phyloP scores from a whole-genome alignment of 2,888 invertebrate genomes.

The Strigamia crassipes region DNA sequence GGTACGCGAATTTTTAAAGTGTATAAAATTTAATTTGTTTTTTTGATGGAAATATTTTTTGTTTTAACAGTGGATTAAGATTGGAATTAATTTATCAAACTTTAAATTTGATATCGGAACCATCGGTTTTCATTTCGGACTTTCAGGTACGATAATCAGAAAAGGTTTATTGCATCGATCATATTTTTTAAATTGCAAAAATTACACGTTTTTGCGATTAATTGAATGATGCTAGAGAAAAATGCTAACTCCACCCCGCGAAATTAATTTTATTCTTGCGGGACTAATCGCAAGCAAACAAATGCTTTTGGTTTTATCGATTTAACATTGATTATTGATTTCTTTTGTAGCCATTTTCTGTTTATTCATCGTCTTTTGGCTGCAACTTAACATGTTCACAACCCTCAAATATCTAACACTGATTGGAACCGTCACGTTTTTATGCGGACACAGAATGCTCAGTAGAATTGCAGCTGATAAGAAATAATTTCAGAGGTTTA shows the following conservation, averaged over 20 bases:
- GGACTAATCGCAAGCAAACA: conserved; percentile 6
- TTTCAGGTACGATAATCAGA: conserved; percentile 69
- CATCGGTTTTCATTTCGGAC: conserved; percentile 85
- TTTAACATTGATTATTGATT: no score
- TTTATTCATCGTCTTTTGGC: conserved; percentile 90
- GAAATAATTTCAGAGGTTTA: conserved; percentile 45
- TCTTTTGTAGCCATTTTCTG: conserved; percentile 74
- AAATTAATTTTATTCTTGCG: neutral
- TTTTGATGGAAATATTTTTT: conserved; percentile 46
- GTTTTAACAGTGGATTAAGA: conserved; percentile 72
- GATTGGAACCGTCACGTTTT: conserved; percentile 85
- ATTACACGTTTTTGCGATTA: neutral
- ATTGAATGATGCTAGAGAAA: neutral
- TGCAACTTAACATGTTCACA: conserved; percentile 92
- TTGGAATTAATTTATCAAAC: conserved; percentile 84
- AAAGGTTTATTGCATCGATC: neutral
- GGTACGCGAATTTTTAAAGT: conserved; percentile 56
- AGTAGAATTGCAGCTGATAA: conserved; percentile 71
- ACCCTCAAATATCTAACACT: conserved; percentile 87
- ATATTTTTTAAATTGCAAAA: neutral
- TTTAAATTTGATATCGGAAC: conserved; percentile 79
- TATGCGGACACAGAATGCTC: conserved; percentile 89
- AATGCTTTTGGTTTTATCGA: no score
- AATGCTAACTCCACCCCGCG: neutral
- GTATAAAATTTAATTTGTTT: neutral